Evolutionary conservation across 2,113 vertebrate species (phyloP).

Genomic region (Nanger granti): DNA sequence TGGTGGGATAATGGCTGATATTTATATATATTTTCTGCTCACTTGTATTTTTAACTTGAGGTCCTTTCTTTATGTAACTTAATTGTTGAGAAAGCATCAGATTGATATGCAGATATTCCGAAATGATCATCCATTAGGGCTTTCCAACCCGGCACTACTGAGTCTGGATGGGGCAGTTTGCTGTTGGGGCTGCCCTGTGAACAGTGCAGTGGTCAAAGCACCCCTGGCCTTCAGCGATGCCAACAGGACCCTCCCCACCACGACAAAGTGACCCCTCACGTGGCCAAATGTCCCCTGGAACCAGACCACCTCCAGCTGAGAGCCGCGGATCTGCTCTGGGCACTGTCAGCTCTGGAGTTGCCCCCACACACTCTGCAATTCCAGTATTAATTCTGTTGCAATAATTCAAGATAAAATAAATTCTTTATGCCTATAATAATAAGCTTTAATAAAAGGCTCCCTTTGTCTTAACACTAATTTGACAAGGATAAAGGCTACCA

Average conservation of each 20-base stretch:
- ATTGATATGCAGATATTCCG: neutral
- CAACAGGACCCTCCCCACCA: neutral
- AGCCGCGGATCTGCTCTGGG: neutral
- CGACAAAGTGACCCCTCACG: neutral
- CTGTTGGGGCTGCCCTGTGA: neutral
- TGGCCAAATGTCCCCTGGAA: neutral
- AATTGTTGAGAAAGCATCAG: neutral
- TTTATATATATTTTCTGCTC: neutral
- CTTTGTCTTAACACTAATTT: neutral
- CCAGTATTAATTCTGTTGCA: neutral
- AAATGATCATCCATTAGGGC: neutral
- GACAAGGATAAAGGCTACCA: neutral
- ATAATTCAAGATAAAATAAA: neutral
- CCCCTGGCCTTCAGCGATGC: neutral
- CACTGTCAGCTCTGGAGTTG: neutral
- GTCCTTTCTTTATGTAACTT: neutral
- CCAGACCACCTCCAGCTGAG: neutral
- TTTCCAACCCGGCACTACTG: neutral
- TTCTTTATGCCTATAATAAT: neutral
- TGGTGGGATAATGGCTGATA: neutral
- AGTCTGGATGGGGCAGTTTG: neutral
- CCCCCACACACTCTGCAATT: neutral
- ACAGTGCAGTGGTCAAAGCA: neutral
- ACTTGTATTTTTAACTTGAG: neutral
- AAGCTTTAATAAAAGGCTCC: neutral